These are phyloP conservation scores for Origma solitaria DNA, from an alignment of 2,113 vertebrate species.

Conservation along the genomic window DNA sequence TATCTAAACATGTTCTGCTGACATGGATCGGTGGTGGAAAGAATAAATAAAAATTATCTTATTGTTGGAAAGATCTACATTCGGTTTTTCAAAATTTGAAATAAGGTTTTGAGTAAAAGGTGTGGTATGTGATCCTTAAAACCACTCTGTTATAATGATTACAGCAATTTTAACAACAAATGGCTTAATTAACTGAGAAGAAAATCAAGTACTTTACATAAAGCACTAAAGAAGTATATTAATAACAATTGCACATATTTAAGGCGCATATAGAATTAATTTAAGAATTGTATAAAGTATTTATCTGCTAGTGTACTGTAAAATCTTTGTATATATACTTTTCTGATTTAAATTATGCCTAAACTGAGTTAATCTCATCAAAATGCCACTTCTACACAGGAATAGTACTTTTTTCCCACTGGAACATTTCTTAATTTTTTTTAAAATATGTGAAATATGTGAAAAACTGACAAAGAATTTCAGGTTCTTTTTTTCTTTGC, in stretches of 20 bases:
- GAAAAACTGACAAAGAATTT: neutral
- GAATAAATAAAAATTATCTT: neutral
- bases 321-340: neutral
- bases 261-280: neutral
- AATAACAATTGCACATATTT: neutral
- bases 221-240: neutral
- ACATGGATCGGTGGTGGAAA: neutral
- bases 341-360: neutral
- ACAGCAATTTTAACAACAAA: neutral
- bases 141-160: neutral
- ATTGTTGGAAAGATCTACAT: neutral
- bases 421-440: neutral
- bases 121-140: neutral
- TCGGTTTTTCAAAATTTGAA: neutral
- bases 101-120: neutral
- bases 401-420: neutral
- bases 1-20: neutral
- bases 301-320: neutral
- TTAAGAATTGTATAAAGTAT: neutral
- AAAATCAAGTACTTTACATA: neutral
- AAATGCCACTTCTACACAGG: neutral
- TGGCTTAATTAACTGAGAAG: neutral
- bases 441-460: neutral
- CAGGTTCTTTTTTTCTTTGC: neutral
- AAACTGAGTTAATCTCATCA: neutral